Conservation (phyloP, 2,113 vertebrate genomes). For the Columbina picui region DNA sequence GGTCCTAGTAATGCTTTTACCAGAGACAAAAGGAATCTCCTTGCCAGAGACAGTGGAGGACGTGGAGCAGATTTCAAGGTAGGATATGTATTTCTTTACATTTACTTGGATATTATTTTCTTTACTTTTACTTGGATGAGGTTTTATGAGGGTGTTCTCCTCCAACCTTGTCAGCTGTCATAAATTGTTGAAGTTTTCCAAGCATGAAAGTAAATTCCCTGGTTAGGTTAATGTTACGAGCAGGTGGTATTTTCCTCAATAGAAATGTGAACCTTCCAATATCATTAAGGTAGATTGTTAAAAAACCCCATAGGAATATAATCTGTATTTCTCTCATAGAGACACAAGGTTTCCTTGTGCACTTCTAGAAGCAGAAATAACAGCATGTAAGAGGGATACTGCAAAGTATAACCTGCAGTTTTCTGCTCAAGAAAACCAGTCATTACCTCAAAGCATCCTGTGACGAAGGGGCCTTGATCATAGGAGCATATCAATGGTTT, state of each 20-base stretch:
- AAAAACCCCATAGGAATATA: neutral
- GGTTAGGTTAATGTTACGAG: neutral
- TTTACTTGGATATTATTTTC: neutral
- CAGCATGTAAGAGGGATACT: neutral
- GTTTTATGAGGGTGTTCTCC: neutral
- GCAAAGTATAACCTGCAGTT: neutral
- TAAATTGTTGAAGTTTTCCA: neutral
- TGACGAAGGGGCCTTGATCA: neutral
- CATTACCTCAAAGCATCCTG: neutral
- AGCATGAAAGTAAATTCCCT: neutral
- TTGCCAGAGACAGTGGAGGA: conserved; percentile 93
- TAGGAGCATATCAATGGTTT: neutral
- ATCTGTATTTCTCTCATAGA: neutral
- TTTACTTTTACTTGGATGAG: neutral
- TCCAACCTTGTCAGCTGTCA: neutral
- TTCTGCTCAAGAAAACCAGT: neutral
- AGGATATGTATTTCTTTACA: neutral
- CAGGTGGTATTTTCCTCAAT: neutral
- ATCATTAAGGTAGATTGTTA: neutral
- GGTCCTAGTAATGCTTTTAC: conserved; percentile 86
- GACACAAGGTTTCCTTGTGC: neutral
- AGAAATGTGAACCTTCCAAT: neutral
- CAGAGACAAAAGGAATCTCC: conserved; percentile 89
- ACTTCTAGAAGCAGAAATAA: neutral
- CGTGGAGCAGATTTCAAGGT: conserved; percentile 88